Evolutionary conservation across 1,140 invertebrate genomes (phyloP).

Genomic region (Frieseomelitta varia): DNA sequence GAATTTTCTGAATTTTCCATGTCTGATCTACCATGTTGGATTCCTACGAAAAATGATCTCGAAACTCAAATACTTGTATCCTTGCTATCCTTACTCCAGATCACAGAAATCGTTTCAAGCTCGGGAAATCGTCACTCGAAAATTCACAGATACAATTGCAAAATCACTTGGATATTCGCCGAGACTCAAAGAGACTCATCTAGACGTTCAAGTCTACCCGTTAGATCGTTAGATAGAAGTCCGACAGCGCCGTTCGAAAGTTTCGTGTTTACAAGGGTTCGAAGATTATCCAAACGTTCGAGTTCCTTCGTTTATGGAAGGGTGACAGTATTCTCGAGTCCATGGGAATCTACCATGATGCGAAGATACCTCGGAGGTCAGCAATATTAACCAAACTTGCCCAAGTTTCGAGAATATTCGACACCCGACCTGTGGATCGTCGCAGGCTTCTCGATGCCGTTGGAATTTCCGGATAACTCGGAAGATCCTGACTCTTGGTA

Average conservation of each 20-base stretch:
- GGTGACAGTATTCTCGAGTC: neutral
- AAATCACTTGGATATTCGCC: too few species aligned
- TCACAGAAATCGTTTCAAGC: too few species aligned
- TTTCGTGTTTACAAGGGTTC: neutral
- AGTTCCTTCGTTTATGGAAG: neutral
- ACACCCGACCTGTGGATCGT: neutral
- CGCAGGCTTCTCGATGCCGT: neutral
- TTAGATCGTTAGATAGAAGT: neutral
- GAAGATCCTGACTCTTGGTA: neutral
- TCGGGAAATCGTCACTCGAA: too few species aligned
- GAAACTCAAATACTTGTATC: too few species aligned
- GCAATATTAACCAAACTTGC: neutral
- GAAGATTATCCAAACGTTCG: neutral
- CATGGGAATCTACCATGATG: neutral
- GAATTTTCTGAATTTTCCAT: too few species aligned
- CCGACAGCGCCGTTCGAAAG: neutral
- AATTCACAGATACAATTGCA: too few species aligned
- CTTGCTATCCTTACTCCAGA: too few species aligned
- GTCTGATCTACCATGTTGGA: too few species aligned
- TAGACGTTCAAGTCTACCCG: too few species aligned
- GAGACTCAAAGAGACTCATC: neutral
- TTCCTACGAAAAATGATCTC: too few species aligned
- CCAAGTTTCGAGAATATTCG: conserved; percentile 3
- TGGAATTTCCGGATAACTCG: neutral
- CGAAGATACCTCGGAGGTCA: neutral